Percentiles rank a stretch among this genome's conserved stretches.
Evolutionary conservation across 2,888 invertebrate genomes (phyloP).

Genomic region (Andricus quercusramuli): DNA sequence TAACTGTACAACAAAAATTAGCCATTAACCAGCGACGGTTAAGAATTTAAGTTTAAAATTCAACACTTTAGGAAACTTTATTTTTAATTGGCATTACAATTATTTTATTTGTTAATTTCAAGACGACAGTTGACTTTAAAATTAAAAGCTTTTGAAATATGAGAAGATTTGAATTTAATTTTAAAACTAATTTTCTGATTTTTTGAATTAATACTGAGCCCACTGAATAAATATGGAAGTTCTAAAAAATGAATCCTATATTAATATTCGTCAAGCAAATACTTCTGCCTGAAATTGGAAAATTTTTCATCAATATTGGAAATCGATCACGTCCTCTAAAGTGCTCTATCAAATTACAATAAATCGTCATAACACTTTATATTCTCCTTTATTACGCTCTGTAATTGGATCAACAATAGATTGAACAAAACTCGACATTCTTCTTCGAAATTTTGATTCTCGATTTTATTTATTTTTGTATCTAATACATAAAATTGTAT

Average conservation of each 20-base stretch:
- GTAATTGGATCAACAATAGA: not conserved
- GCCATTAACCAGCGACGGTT: too few species aligned
- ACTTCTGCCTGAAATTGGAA: not conserved
- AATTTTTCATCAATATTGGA: slow-evolving; percentile 9
- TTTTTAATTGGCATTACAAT: too few species aligned
- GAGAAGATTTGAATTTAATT: too few species aligned
- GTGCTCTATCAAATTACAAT: slow-evolving; percentile 4
- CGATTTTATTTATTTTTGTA: not conserved
- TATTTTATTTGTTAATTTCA: too few species aligned
- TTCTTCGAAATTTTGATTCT: not conserved
- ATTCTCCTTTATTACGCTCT: not conserved
- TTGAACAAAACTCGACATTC: not conserved
- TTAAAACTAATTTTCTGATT: too few species aligned
- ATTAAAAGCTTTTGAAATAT: too few species aligned
- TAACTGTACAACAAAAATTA: too few species aligned
- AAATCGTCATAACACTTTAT: not conserved
- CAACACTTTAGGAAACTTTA: too few species aligned
- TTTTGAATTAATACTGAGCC: too few species aligned
- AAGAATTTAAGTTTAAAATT: too few species aligned
- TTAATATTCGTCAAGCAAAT: not conserved
- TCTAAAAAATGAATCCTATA: not conserved
- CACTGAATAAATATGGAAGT: too few species aligned
- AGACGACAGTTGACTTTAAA: too few species aligned
- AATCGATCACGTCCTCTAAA: slow-evolving; percentile 4
- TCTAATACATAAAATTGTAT: not conserved